These are phyloP conservation scores for Microhierax caerulescens DNA, from an alignment of 2,797 vertebrate species.

Conservation along the genomic window DNA sequence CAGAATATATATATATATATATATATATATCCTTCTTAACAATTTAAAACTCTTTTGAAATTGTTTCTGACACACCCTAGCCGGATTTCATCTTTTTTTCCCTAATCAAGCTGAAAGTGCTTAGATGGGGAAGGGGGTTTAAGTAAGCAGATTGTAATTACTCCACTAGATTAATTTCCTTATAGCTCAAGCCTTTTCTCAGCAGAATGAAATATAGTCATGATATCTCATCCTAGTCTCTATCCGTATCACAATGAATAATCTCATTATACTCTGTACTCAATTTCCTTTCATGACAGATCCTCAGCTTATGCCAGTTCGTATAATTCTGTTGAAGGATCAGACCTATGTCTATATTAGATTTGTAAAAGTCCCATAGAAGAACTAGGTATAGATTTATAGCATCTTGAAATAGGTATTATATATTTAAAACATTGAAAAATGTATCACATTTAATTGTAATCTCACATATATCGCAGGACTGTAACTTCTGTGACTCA, in stretches of 20 bases:
- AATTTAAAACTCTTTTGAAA: neutral
- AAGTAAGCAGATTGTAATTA: constrained; percentile 1
- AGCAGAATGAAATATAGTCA: constrained; percentile 23
- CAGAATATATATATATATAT: neutral
- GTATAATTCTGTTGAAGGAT: neutral
- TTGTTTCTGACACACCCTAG: neutral
- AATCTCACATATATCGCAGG: neutral
- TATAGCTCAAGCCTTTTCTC: constrained; percentile 7
- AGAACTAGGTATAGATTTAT: neutral
- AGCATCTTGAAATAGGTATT: neutral
- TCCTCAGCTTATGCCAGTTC: neutral
- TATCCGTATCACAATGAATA: neutral
- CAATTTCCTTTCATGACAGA: constrained; percentile 45
- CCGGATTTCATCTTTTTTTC: neutral
- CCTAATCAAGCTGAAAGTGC: neutral
- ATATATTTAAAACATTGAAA: neutral
- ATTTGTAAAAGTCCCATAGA: neutral
- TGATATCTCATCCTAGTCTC: neutral
- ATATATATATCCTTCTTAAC: neutral
- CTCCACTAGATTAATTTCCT: neutral
- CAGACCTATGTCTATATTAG: neutral
- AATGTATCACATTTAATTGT: neutral
- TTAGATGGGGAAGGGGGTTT: neutral
- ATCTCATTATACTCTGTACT: constrained; percentile 1
- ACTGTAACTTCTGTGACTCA: neutral